These are phyloP conservation scores for Ornithoptera priamus DNA, from an alignment of 2,888 invertebrate genomes.

Conservation along the genomic window DNA sequence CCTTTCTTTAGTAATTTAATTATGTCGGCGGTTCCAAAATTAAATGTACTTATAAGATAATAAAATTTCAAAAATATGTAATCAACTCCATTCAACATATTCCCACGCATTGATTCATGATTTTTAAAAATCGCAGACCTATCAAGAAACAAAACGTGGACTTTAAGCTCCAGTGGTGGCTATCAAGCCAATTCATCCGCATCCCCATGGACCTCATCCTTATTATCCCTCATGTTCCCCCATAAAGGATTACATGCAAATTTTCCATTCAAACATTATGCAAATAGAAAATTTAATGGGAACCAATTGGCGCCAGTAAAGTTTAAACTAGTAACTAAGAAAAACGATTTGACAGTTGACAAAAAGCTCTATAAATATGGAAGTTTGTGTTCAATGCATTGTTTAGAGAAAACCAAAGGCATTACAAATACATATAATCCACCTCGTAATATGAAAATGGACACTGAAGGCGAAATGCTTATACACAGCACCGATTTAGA, in stretches of 20 bases:
- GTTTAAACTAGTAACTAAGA: slow-evolving; percentile 16
- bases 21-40: too few relatives aligned
- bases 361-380: slow-evolving; percentile 30
- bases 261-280: slow-evolving; percentile 5
- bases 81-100: too few relatives aligned
- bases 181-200: slow-evolving; percentile 8
- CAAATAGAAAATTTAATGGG: slow-evolving; percentile 14
- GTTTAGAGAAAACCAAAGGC: slow-evolving; percentile 37
- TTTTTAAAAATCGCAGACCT: slow-evolving; percentile 25
- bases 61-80: too few relatives aligned
- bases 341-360: slow-evolving; percentile 7
- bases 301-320: slow-evolving; percentile 29
- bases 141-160: slow-evolving; percentile 21
- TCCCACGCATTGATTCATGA: background rate
- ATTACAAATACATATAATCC: slow-evolving; percentile 27
- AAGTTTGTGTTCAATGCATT: slow-evolving; percentile 55
- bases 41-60: too few relatives aligned
- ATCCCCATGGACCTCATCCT: slow-evolving; percentile 9
- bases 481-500: slow-evolving; percentile 52
- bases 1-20: too few relatives aligned
- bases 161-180: slow-evolving; percentile 1
- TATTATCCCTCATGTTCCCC: background rate
- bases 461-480: slow-evolving; percentile 51
- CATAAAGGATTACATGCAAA: slow-evolving; percentile 3
- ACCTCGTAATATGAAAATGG: slow-evolving; percentile 37